Evolutionary conservation across 2,113 vertebrate species (phyloP).

Genomic region (Muntiacus muntjak): DNA sequence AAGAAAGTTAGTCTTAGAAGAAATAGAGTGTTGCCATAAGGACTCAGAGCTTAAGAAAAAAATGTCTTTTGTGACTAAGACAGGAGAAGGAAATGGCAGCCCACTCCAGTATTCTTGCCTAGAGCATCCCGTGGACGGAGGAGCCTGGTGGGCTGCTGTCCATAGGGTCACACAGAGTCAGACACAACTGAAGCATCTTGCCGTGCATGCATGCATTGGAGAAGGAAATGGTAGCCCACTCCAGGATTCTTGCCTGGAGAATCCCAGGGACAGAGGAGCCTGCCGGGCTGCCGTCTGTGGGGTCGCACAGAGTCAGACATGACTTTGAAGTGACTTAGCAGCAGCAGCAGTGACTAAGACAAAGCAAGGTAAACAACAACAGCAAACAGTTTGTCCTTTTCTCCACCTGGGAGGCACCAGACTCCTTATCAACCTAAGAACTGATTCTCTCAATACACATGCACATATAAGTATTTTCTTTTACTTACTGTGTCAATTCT

Average conservation of each 20-base stretch:
- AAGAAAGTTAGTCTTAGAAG: not conserved
- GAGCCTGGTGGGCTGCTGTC: not conserved
- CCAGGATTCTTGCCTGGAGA: not conserved
- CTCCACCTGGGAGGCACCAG: not conserved
- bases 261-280: not conserved
- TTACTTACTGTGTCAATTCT: not conserved
- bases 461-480: not conserved
- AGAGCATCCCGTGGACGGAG: not conserved
- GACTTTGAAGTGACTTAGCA: not conserved
- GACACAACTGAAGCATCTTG: accelerated
- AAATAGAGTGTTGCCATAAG: not conserved
- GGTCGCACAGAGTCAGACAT: not conserved
- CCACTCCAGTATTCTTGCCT: not conserved
- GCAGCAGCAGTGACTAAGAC: not conserved
- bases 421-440: not conserved
- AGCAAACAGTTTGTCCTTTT: not conserved
- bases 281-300: not conserved
- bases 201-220: not conserved
- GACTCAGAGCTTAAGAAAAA: not conserved
- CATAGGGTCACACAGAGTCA: accelerated
- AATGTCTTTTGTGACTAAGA: not conserved
- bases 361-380: not conserved
- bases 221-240: not conserved
- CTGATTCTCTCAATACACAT: not conserved
- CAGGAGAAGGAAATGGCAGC: not conserved